phyloP scores from a whole-genome alignment of 2,888 invertebrate species.

The Andrena haemorrhoa region DNA sequence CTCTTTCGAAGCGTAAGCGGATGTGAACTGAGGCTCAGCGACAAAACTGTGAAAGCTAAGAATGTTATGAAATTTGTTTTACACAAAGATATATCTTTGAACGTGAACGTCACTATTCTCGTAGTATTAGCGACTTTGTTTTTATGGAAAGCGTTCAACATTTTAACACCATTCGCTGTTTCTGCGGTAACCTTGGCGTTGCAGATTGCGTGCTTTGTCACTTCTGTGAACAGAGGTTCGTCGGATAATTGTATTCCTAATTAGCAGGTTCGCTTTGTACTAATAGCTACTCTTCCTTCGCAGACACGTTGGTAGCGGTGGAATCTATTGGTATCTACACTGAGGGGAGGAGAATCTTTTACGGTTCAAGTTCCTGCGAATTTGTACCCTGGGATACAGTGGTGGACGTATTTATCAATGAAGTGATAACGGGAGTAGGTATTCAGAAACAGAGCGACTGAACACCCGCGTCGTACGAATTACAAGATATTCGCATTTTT shows the following conservation, averaged over 20 bases:
- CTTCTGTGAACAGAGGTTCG: constrained; percentile 75
- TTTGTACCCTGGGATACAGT: constrained; percentile 82
- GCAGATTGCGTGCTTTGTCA: constrained; percentile 67
- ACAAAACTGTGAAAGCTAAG: constrained; percentile 56
- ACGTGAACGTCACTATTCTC: constrained; percentile 58
- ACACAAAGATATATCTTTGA: constrained; percentile 56
- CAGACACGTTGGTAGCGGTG: constrained; percentile 80
- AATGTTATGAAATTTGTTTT: constrained; percentile 74
- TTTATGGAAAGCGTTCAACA: constrained; percentile 62
- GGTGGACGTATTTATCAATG: constrained; percentile 82
- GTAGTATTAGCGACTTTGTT: constrained; percentile 61
- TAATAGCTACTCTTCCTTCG: constrained; percentile 47
- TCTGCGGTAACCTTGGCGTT: constrained; percentile 61
- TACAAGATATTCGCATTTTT: constrained; percentile 60
- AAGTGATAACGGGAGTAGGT: constrained; percentile 82
- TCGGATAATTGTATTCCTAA: constrained; percentile 29
- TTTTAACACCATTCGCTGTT: constrained; percentile 46
- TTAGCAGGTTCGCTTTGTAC: not conserved
- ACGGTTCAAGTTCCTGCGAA: constrained; percentile 71
- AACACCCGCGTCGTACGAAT: not conserved
- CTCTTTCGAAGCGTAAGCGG: constrained; percentile 68
- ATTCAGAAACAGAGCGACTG: not conserved
- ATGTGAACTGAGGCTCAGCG: constrained; percentile 55
- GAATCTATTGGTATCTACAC: constrained; percentile 82
- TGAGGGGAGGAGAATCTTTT: constrained; percentile 72